Evolutionary conservation across 2,797 vertebrate species (phyloP).

Genomic region (Chloroceryle amazona): DNA sequence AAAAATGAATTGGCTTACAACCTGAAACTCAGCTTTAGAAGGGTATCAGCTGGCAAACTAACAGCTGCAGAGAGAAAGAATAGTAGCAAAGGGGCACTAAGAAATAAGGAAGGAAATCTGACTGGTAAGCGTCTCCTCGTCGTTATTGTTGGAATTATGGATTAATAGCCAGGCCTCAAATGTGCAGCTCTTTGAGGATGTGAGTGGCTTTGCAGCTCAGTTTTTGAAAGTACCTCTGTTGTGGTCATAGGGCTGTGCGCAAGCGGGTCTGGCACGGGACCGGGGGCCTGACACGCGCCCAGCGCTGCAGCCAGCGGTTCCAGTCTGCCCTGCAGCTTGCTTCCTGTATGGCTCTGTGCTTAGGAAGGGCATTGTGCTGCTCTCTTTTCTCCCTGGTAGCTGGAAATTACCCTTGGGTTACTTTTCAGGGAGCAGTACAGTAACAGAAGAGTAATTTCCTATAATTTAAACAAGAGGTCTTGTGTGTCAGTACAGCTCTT

Average conservation of each 20-base stretch:
- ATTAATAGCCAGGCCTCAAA: neutral
- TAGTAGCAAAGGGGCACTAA: neutral
- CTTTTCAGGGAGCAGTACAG: neutral
- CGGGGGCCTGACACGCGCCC: neutral
- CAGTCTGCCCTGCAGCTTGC: neutral
- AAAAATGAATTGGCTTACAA: neutral
- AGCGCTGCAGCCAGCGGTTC: neutral
- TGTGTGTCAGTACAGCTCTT: neutral
- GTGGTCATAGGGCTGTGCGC: accelerated
- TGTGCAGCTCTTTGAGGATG: neutral
- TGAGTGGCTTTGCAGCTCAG: neutral
- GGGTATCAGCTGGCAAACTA: neutral
- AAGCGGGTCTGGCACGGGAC: neutral
- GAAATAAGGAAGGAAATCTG: neutral
- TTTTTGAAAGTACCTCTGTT: neutral
- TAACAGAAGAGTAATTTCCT: constrained; percentile 13
- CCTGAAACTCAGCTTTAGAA: neutral
- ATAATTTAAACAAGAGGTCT: constrained; percentile 26
- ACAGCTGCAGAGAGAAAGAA: neutral
- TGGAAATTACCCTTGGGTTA: constrained; percentile 53
- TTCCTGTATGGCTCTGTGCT: neutral
- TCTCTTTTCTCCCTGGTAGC: neutral
- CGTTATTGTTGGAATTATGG: neutral
- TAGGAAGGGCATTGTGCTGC: neutral
- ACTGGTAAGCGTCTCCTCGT: neutral